Base-by-base conservation (phyloP, 1,140 invertebrate species). In the Mya arenaria region DNA sequence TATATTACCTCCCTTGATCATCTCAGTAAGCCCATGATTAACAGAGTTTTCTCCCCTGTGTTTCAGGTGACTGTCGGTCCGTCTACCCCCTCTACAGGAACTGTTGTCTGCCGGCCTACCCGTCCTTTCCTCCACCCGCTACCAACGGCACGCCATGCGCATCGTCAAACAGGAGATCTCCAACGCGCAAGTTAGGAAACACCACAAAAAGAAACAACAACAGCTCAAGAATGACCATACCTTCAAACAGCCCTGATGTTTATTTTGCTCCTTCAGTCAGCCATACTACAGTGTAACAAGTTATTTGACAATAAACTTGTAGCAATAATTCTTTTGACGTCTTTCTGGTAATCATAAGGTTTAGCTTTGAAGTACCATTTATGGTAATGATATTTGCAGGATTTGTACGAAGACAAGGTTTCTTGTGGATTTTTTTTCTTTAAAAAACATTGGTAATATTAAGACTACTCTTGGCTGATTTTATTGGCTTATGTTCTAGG, bases 61-160 rank as follows among this genome's bases (percentile, higher is more conserved):
- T 36, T 73, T 37, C 62, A 82, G 79, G 79, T 82, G 79, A 82
- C 79, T 82, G 79, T 65, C 79, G 30, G 79, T 82, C 79, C 79
- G 79, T 71, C 79, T 82, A 62, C 79, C 79, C 79, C 79, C 79
- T 17, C 37, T 82, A 5, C 79, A 82, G 69, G 79, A 82, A 66
- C 68, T 82, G 48, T 82, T 82, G 37, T 72, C 66, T 73, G 79
- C 68, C 15, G 62, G 34, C 39, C 44, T 82, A 48, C 79, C 79
- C 17, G 48, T 82, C 19, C 73, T 82, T 32, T 23, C 79, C 5
- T 82, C 79, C 30, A 73, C 17, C 39, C 71, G 71, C 6, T 82
- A 82, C 69, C 79, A 82, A 13, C 68, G 79, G n/a, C 79, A 82
- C 28, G 73, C 69, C 13, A 65, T 82, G 66, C 41, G 60, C 36